phyloP scores from a whole-genome alignment of 2,888 invertebrate species.

The Phymatocera aterrima region DNA sequence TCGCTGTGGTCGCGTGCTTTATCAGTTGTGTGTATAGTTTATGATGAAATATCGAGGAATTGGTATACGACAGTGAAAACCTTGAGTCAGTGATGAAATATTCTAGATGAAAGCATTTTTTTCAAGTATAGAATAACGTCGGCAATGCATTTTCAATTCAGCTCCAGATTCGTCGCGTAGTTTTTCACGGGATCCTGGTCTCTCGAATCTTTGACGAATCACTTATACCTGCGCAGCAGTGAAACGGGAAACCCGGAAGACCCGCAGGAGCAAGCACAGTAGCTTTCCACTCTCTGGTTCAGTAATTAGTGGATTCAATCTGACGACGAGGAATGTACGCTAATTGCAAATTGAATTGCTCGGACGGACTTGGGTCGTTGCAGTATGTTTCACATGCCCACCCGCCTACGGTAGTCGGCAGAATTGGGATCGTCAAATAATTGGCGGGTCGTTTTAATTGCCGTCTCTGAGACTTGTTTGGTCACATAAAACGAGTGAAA shows the following conservation, averaged over 20 bases:
- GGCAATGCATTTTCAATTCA: too few species aligned
- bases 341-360: slow-evolving; percentile 64
- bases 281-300: slow-evolving; percentile 39
- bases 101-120: too few species aligned
- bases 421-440: slow-evolving; percentile 65
- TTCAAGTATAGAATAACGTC: too few species aligned
- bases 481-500: neutral
- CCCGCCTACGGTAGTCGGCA: neutral
- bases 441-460: slow-evolving; percentile 71
- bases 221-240: neutral
- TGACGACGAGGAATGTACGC: slow-evolving; percentile 58
- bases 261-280: neutral
- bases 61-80: too few species aligned
- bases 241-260: neutral
- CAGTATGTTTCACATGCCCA: neutral
- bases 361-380: slow-evolving; percentile 48
- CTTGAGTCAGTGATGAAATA: too few species aligned
- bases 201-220: neutral
- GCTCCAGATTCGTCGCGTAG: too few species aligned
- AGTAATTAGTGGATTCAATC: slow-evolving; percentile 62
- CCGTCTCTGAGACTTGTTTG: slow-evolving; percentile 52
- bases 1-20: neutral
- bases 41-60: too few species aligned
- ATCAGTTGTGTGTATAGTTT: too few species aligned
- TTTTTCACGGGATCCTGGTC: too few species aligned